A percentile compares a stretch with the other conserved stretches of the same genome.
Conservation (phyloP, 1,140 invertebrate species). For the Danaus melanippus region DNA sequence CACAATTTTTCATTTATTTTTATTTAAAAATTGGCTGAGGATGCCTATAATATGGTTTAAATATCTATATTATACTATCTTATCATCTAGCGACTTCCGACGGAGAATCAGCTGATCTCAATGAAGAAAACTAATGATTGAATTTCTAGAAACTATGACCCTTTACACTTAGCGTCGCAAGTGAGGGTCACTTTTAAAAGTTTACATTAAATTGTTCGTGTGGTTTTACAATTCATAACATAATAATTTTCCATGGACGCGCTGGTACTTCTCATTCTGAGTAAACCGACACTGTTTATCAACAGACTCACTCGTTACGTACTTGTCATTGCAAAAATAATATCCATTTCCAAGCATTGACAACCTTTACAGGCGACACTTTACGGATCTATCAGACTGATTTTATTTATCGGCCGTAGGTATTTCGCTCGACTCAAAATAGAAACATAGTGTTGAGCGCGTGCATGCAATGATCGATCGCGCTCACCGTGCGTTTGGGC, state of each 20-base stretch:
- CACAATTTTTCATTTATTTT: too few species aligned
- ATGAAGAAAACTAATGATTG: too few species aligned
- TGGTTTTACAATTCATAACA: slow-evolving; percentile 36
- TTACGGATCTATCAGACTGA: slow-evolving; percentile 7
- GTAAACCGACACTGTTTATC: slow-evolving; percentile 61
- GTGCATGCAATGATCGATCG: slow-evolving; percentile 61
- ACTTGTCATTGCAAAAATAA: too few species aligned
- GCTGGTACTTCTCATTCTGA: background rate
- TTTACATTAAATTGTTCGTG: too few species aligned
- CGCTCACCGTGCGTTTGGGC: slow-evolving; percentile 66
- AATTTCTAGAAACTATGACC: too few species aligned
- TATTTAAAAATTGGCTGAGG: too few species aligned
- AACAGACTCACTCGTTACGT: slow-evolving; percentile 36
- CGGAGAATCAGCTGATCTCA: slow-evolving; percentile 50
- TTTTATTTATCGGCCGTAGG: slow-evolving; percentile 10
- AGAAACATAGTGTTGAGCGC: slow-evolving; percentile 49
- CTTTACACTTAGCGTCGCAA: too few species aligned
- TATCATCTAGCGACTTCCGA: slow-evolving; percentile 21
- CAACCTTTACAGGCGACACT: slow-evolving; percentile 14
- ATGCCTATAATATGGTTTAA: background rate
- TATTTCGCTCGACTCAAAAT: slow-evolving; percentile 59
- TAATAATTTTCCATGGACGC: slow-evolving; percentile 32
- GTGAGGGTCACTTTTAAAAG: too few species aligned
- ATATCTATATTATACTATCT: background rate
- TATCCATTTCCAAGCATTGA: slow-evolving; percentile 21